A percentile compares a stretch with the other conserved stretches of the same genome.
phyloP scores from a whole-genome alignment of 2,888 invertebrate species.

The Dascillus cervinus region DNA sequence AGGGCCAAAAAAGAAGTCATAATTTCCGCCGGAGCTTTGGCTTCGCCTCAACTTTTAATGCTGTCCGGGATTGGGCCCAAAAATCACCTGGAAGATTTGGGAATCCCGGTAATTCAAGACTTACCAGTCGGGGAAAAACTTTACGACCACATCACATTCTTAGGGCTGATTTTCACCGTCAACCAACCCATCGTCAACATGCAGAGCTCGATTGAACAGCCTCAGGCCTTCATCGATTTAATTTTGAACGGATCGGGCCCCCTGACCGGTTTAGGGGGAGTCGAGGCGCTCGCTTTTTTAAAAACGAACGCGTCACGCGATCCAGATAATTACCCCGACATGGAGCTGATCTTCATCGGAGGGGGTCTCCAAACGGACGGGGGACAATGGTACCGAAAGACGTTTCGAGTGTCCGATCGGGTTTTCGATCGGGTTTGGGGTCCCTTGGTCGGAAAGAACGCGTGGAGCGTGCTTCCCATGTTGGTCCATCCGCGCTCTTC shows the following conservation, averaged over 20 bases:
- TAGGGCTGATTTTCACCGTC: conserved; percentile 39
- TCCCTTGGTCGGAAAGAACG: conserved; percentile 41
- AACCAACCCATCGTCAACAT: conserved; percentile 39
- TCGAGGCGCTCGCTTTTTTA: conserved; percentile 52
- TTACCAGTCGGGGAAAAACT: conserved; percentile 61
- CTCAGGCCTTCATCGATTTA: conserved; percentile 38
- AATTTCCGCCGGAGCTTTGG: conserved; percentile 78
- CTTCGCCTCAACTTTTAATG: conserved; percentile 85
- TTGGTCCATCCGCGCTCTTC: conserved; percentile 64
- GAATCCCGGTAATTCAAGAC: conserved; percentile 53
- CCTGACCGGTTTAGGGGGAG: conserved; percentile 48
- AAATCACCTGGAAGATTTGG: conserved; percentile 48
- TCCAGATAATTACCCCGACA: conserved; percentile 53
- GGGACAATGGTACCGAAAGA: conserved; percentile 29
- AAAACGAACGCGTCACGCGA: conserved; percentile 52
- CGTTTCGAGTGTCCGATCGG: conserved; percentile 50
- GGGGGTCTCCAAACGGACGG: conserved; percentile 38
- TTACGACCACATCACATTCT: conserved; percentile 55
- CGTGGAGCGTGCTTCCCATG: conserved; percentile 53
- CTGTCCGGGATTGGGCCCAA: conserved; percentile 69
- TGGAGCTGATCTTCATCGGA: conserved; percentile 60
- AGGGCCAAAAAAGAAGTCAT: conserved; percentile 72
- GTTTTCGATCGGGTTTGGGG: conserved; percentile 51
- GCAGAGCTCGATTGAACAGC: conserved; percentile 30
- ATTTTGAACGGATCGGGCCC: conserved; percentile 46